phyloP scores from a whole-genome alignment of 2,797 vertebrate genomes.

The Zalophus californianus region DNA sequence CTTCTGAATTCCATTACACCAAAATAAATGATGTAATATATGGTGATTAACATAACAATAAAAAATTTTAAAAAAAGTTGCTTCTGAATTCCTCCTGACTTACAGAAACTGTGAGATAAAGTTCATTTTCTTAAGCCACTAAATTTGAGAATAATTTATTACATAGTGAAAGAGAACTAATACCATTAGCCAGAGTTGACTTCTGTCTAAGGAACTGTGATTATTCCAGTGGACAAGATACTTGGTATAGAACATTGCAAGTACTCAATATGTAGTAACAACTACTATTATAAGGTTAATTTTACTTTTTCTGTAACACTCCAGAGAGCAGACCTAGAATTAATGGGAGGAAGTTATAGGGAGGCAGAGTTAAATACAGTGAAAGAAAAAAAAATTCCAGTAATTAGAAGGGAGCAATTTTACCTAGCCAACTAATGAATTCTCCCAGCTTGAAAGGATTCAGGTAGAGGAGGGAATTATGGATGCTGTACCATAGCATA shows the following conservation, averaged over 20 bases:
- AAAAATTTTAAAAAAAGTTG: not conserved
- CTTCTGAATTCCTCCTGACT: not conserved
- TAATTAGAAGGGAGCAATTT: constrained; percentile 39
- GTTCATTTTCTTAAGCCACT: not conserved
- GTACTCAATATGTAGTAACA: not conserved
- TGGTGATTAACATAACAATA: too few relatives aligned
- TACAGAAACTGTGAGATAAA: not conserved
- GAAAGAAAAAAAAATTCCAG: not conserved
- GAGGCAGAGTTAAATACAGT: constrained; percentile 11
- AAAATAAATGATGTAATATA: too few relatives aligned
- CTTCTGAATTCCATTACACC: not conserved
- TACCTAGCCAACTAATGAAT: not conserved
- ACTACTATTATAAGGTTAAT: not conserved
- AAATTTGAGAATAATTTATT: not conserved
- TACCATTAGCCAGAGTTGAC: not conserved
- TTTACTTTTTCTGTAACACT: not conserved
- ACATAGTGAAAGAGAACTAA: constrained; percentile 17
- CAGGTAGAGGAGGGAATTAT: not conserved
- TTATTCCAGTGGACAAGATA: not conserved
- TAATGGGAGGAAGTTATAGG: not conserved
- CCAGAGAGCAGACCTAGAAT: not conserved
- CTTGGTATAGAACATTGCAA: not conserved
- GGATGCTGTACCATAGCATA: not conserved
- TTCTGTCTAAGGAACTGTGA: not conserved
- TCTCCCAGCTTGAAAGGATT: not conserved